Evolutionary conservation across 2,113 vertebrate species (phyloP), one percentile per base, ranked within the genome.

Genomic region (Danionella cerebrum): DNA sequence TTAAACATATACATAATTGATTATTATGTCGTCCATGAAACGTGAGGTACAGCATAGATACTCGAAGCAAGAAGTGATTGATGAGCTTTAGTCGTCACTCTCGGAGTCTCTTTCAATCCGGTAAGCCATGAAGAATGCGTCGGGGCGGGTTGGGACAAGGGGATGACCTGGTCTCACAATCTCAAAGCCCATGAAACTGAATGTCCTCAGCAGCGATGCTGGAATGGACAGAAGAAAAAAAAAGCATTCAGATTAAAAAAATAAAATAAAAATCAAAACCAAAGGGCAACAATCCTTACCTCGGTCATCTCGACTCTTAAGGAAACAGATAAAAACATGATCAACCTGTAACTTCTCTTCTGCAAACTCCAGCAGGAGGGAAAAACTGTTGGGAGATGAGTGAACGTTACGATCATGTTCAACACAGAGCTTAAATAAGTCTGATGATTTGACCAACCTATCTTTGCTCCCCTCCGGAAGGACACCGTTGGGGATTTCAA

Each of bases 171-270:
- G 96, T 96, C 91, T 93, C 91, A 98, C 96, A 94, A 96, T 97
- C 93, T 98, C 95, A 94, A 98, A 98, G 95, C 95, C 96, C 92
- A 98, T 87, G 88, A 96, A 98, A 89, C 94, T 93, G 90, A 98
- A 98, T 42, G 94, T 97, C 33, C 94, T 90, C 83, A 98, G 91
- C 79, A 98, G 80, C 68, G 92, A 89, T 81, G 96, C 96, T 94
- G 84, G 21, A 62, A 60, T 12, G 54, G 72, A 13, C 71, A 25
- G 35, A 8, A 13, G 9, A 31, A 27, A 16, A 7, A 2, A 47
- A 16, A n/a, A 1, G 19, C 2, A n/a, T n/a, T n/a, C 12, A 27
- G 11, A 7, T 39, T 0, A 13, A 35, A 29, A 13, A 21, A 33
- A 2, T 19, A 33, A 19, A 13, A 13, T 1, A 9, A 6, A 38